Base-by-base conservation (phyloP, 2,113 vertebrate species). In the Lampris megalopsis region DNA sequence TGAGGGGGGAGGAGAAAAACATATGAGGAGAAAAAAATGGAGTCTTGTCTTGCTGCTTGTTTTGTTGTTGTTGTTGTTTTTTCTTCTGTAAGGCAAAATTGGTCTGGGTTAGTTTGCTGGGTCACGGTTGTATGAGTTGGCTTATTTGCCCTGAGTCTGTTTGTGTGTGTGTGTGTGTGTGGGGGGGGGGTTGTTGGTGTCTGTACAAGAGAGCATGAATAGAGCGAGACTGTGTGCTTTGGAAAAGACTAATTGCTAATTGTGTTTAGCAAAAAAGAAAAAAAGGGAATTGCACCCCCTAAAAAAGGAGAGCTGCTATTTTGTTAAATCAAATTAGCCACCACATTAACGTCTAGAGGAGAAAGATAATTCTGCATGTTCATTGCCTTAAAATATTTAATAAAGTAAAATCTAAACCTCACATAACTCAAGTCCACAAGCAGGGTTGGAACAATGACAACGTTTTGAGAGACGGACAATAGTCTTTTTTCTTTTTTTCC, bases 241-340 rank as follows among this genome's bases (percentile, higher is more conserved):
- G 57, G 64, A 73, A 68, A 70, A 78, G 61, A 79, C 68, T 68
- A 76, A 85, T 85, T 72, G 59, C 70, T 77, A 81, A 88, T 74
- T 84, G 84, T 7, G 1, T 52, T 4, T 49, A 84, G 71, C 72
- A 75, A 64, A 84, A 77, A 52, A 53, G 72, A 73, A 24, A 24
- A 24, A 62, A 63, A 56, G 58, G 76, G 9, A 88, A 82, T 71
- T 75, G 68, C 65, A 78, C 11, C 42, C 42, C 41, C 64, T 59
- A 67, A 77, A 71, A 78, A 57, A 66, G 69, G 65, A 48, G 63
- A 77, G 72, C 60, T 53, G 54, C 57, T 59, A 59, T 59, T 75
- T 85, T 72, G 62, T 57, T 61, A 47, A 83, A 79, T 82, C 45
- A 10, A 71, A 86, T 79, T 71, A 85, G 68, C 38, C 67, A 67